Evolutionary conservation across 2,113 vertebrate genomes (phyloP).

Genomic region (Pseudopipra pipra): DNA sequence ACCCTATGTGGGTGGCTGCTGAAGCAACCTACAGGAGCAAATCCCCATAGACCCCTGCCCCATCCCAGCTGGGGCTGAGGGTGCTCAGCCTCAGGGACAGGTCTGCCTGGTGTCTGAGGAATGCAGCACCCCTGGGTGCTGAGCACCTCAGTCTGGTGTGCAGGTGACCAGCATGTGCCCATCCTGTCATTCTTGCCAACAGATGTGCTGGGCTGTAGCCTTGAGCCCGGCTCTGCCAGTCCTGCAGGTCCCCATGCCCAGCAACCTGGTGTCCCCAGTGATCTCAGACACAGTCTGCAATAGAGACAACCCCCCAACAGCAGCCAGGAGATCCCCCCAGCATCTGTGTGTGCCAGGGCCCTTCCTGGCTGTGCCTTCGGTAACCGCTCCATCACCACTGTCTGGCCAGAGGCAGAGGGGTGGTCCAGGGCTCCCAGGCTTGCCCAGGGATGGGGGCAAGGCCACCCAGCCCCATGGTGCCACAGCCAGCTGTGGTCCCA

Average conservation of each 20-base stretch:
- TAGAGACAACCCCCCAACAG: background rate
- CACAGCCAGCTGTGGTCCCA: background rate
- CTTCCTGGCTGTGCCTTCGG: background rate
- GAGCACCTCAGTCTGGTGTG: background rate
- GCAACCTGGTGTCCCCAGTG: background rate
- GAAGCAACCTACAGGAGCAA: background rate
- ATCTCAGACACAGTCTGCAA: background rate
- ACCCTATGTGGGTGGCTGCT: background rate
- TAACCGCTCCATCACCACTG: background rate
- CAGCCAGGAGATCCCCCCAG: background rate
- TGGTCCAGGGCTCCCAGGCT: background rate
- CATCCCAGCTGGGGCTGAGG: rapidly evolving
- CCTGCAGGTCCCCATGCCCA: background rate
- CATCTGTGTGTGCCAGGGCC: rapidly evolving
- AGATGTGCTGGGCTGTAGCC: background rate
- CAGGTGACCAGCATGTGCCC: rapidly evolving
- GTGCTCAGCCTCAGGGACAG: background rate
- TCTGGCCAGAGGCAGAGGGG: background rate
- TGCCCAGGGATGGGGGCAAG: background rate
- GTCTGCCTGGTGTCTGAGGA: background rate
- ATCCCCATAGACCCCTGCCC: background rate
- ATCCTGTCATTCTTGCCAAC: background rate
- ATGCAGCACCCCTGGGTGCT: background rate
- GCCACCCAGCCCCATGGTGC: background rate
- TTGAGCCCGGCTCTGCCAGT: background rate